Evolutionary conservation across 2,888 invertebrate genomes (phyloP).

Genomic region (Drosophila koepferae): DNA sequence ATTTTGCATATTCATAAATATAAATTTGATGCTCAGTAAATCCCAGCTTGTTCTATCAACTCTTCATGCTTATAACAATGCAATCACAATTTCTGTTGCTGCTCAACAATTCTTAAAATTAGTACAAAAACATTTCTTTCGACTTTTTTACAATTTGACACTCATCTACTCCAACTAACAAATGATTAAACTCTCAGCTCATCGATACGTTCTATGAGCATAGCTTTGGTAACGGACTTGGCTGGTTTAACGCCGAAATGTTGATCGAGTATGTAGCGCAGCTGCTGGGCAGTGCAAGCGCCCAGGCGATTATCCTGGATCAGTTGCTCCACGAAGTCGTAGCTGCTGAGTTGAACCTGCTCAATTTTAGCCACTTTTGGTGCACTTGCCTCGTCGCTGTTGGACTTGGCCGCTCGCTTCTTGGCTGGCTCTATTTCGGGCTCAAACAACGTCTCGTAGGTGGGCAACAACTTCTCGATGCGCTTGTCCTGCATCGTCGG

Average conservation of each 20-base stretch:
- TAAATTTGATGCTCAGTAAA: neutral
- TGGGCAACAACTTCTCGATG: slow-evolving; percentile 71
- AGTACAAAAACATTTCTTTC: neutral
- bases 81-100: neutral
- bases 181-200: slow-evolving; percentile 2
- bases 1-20: neutral
- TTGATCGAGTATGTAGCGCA: slow-evolving; percentile 62
- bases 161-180: neutral
- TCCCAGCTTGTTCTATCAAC: neutral
- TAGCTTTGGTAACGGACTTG: slow-evolving; percentile 57
- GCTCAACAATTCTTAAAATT: neutral
- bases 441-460: slow-evolving; percentile 70
- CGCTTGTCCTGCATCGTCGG: slow-evolving; percentile 78
- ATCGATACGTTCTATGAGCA: slow-evolving; percentile 63
- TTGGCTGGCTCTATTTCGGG: slow-evolving; percentile 61
- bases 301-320: slow-evolving; percentile 53
- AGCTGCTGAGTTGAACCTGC: slow-evolving; percentile 51
- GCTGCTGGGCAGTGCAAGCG: slow-evolving; percentile 69
- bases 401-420: slow-evolving; percentile 59
- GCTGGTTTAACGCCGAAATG: slow-evolving; percentile 61
- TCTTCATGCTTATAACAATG: neutral
- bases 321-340: slow-evolving; percentile 61
- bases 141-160: neutral
- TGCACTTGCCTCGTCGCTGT: slow-evolving; percentile 21
- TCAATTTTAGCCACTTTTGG: slow-evolving; percentile 72